Evolutionary conservation across 37 sponge, comb jelly and placozoan genomes (phyloP), one percentile per base, ranked within the genome.

Genomic region (Lycopodina hypogea): DNA sequence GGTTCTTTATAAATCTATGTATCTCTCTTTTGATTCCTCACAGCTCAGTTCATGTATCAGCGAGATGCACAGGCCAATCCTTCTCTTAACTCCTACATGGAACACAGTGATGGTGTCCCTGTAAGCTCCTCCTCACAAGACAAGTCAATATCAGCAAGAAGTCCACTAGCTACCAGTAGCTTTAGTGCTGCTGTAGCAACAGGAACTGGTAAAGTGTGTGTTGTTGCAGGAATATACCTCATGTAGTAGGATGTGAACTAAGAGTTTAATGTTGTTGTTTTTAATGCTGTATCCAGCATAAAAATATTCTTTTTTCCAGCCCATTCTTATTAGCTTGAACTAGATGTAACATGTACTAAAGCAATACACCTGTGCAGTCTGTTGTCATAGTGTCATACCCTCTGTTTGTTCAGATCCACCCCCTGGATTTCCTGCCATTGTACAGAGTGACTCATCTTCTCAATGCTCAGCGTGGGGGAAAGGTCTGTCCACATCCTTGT

Each of bases 41-140:
- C 86, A 90, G 91, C 91, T 52, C 75, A 86, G 82, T 90, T 90
- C 72, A 76, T 90, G 42, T 90, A 81, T 64, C 82, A 53, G 14
- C 86, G 87, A 11, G 87, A 81, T 21, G n/a, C 45, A 11, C 39
- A 35, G 3, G 83, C 53, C n/a, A 41, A 30, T 23, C 78, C 60
- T 18, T 89, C 91, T 3, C 78, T 90, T 33, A 68, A 29, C 34
- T 72, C 82, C 12, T 90, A 71, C 56, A 59, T 90, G 15, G 80
- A 80, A 56, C 59, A 30, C 0, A 64, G 67, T 11, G 51, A 42
- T 1, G 45, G 41, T 37, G 22, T n/a, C 36, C 26, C n/a, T n/a
- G 42, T 14, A 9, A 23, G 15, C 21, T 23, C 40, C 14, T 9
- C 35, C 1, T 3, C 2, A 18, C 8, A 59, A n/a, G 8, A 35